Evolutionary conservation across 1,140 invertebrate species (phyloP), one percentile per base, ranked within the genome.

Genomic region (Coelopa frigida): DNA sequence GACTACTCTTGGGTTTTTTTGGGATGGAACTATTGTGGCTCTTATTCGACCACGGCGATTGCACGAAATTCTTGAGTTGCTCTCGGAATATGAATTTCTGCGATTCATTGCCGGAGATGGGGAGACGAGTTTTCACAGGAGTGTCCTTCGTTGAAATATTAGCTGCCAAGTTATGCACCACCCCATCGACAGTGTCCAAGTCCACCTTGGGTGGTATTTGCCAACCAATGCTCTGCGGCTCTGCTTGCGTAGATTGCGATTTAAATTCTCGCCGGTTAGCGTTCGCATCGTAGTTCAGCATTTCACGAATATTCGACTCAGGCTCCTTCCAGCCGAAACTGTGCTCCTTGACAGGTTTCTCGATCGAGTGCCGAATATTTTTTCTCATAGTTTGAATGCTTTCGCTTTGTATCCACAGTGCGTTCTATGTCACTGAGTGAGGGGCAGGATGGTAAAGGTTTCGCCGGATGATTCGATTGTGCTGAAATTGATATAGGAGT

Each of bases 71-170:
- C 0, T 60, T 57, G 50, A 48, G 52, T 33, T 66, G 62, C 33
- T 66, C 59, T 15, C 58, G 43, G 58, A 59, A 66, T 17, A 66
- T 53, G 12, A 65, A 63, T 23, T 65, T 66, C 38, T 61, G 57
- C 20, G 50, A 60, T 15, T 50, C 50, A 17, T 51, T 49, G 14
- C 35, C 49, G 14, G 26, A 38, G 17, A 29, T 7, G 1, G 46
- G 33, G 1, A 48, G 33, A 0, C 55, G 46, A 33, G 59, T 55
- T 15, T 68, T 68, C 0, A 65, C 52, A 0, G 64, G 64, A 8
- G 64, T 68, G 0, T 57, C 54, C 37, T 68, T 68, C 12, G 56
- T 52, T n/a, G 53, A 48, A 31, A 68, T 58, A 41, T 68, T 64
- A 1, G 29, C 38, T 1, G 53, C 64, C 0, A 68, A 45, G 45